Conservation (phyloP, 2,888 invertebrate species). For the Tubiluchus corallicola region DNA sequence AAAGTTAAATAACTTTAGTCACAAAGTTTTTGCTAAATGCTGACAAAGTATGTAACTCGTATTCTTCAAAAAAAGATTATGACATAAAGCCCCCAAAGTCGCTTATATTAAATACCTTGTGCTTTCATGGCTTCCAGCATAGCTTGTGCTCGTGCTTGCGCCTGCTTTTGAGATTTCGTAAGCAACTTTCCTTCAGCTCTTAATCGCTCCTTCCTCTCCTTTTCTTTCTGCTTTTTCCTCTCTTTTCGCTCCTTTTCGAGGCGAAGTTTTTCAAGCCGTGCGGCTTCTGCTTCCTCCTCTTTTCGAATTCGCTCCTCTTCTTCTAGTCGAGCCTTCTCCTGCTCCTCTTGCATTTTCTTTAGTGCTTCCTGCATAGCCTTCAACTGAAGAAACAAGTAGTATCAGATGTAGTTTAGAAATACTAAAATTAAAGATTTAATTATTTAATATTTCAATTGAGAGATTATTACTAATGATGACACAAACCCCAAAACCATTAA, state of each 20-base stretch:
- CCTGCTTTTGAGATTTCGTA: conserved; percentile 59
- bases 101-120: too few species aligned
- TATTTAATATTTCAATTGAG: too few species aligned
- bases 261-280: conserved; percentile 31
- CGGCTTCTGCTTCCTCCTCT: conserved; percentile 43
- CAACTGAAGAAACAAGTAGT: conserved; percentile 17
- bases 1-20: too few species aligned
- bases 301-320: conserved; percentile 45
- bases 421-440: too few species aligned
- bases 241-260: conserved; percentile 73
- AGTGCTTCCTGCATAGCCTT: conserved; percentile 29
- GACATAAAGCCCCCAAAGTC: too few species aligned
- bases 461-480: too few species aligned
- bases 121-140: conserved; percentile 72
- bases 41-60: too few species aligned
- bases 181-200: conserved; percentile 91
- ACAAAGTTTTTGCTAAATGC: too few species aligned
- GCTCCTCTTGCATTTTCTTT: conserved; percentile 41
- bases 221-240: conserved; percentile 72
- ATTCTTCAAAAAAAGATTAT: too few species aligned
- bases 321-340: conserved; percentile 23
- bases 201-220: conserved; percentile 70
- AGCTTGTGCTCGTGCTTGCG: conserved; percentile 55
- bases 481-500: too few species aligned
- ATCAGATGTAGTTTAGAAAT: too few species aligned